Evolutionary conservation across 2,113 vertebrate species (phyloP).

Genomic region (Aspiorhynchus laticeps): DNA sequence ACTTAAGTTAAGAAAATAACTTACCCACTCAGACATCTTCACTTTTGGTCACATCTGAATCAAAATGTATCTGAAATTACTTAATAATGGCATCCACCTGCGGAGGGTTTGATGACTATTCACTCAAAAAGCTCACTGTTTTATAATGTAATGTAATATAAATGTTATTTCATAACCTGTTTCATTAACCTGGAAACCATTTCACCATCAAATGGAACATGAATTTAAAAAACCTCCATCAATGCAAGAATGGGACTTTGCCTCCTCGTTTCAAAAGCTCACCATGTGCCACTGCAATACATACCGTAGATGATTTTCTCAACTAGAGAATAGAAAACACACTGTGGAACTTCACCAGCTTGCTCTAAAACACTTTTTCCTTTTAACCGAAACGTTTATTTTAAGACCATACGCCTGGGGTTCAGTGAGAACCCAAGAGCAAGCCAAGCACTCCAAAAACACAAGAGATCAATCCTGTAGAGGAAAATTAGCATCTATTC

Average conservation of each 20-base stretch:
- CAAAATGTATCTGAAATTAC: background rate
- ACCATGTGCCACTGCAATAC: background rate
- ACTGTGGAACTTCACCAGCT: background rate
- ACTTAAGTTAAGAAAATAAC: background rate
- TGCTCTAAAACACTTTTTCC: background rate
- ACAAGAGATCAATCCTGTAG: slow-evolving; percentile 10
- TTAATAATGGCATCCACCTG: background rate
- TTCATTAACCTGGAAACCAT: background rate
- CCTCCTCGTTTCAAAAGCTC: background rate
- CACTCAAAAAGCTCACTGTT: background rate
- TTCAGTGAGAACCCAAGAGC: slow-evolving; percentile 1
- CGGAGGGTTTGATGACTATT: background rate
- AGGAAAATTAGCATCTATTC: slow-evolving; percentile 21
- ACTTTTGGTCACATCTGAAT: background rate
- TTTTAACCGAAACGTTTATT: background rate
- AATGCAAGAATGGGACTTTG: background rate
- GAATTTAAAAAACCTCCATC: background rate
- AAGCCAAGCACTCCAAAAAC: slow-evolving; percentile 18
- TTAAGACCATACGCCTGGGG: background rate
- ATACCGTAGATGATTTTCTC: background rate
- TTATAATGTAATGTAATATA: background rate
- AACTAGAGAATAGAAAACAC: background rate
- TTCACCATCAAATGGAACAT: background rate
- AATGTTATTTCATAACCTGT: background rate
- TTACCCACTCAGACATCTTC: background rate